Evolutionary conservation across 2,113 vertebrate species (phyloP).

Genomic region (Cavia aperea): DNA sequence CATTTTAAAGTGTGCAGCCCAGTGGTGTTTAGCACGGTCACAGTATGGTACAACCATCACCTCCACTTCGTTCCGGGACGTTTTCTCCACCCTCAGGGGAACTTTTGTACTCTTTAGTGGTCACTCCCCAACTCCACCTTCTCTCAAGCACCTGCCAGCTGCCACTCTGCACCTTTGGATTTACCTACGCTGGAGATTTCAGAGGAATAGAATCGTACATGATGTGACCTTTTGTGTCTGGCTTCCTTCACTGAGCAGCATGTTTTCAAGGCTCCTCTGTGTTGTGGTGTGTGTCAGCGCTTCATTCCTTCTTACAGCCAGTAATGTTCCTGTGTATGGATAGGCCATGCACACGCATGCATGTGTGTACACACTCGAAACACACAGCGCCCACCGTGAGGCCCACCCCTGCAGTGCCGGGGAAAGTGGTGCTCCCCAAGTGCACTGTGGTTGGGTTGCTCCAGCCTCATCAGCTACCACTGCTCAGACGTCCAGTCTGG

Average conservation of each 20-base stretch:
- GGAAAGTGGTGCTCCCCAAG: background rate
- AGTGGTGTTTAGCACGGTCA: background rate
- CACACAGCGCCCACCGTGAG: background rate
- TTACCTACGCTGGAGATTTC: background rate
- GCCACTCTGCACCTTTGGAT: background rate
- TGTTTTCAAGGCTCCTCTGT: background rate
- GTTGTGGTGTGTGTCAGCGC: background rate
- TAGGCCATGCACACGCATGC: background rate
- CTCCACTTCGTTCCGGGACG: background rate
- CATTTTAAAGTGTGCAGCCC: background rate
- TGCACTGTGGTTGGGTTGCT: background rate
- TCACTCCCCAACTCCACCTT: background rate
- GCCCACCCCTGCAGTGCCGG: background rate
- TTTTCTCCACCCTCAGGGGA: background rate
- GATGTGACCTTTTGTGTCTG: background rate
- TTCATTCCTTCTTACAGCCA: background rate
- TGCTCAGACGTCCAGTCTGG: background rate
- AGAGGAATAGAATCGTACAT: background rate
- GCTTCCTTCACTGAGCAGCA: background rate
- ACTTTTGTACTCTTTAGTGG: background rate
- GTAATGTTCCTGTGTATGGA: background rate
- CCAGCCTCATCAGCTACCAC: background rate
- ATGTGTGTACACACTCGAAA: background rate
- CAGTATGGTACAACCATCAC: background rate
- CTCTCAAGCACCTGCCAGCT: background rate